These are phyloP conservation scores for Aporrectodea caliginosa DNA, from an alignment of 1,140 invertebrate genomes.

Conservation along the genomic window DNA sequence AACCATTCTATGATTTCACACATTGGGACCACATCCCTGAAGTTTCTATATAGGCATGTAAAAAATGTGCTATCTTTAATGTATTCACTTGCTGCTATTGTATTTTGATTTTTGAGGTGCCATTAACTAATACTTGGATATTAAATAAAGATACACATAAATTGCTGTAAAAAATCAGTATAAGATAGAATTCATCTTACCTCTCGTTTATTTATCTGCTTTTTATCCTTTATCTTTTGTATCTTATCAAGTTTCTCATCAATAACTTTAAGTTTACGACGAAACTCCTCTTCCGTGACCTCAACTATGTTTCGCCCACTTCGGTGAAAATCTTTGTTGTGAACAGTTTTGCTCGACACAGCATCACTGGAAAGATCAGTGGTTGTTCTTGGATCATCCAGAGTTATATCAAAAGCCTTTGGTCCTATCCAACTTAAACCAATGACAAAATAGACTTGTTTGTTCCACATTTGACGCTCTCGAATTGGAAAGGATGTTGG, in stretches of 20 bases:
- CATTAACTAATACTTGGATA: not conserved
- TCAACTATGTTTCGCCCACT: not conserved
- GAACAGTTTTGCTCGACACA: not conserved
- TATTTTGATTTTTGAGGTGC: not conserved
- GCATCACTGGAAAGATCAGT: not conserved
- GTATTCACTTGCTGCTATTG: too few species aligned
- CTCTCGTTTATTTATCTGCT: not conserved
- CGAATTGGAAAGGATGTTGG: conserved; percentile 13
- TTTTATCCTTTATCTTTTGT: not conserved
- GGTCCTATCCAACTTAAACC: conserved; percentile 11
- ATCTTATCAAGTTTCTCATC: not conserved
- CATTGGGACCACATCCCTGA: too few species aligned
- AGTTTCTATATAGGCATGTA: too few species aligned
- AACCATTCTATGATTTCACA: too few species aligned
- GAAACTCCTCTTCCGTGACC: not conserved
- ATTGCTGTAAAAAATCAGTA: not conserved
- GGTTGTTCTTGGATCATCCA: conserved; percentile 7
- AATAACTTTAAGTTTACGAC: not conserved
- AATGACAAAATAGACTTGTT: conserved; percentile 17
- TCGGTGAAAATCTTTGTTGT: not conserved
- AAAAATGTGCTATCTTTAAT: too few species aligned
- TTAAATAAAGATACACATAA: not conserved
- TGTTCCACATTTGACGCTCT: not conserved
- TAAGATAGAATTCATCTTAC: not conserved
- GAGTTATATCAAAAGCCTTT: conserved; percentile 5